These are phyloP conservation scores for Trochalopteron elliotii DNA, from an alignment of 2,113 vertebrate genomes.

Conservation along the genomic window DNA sequence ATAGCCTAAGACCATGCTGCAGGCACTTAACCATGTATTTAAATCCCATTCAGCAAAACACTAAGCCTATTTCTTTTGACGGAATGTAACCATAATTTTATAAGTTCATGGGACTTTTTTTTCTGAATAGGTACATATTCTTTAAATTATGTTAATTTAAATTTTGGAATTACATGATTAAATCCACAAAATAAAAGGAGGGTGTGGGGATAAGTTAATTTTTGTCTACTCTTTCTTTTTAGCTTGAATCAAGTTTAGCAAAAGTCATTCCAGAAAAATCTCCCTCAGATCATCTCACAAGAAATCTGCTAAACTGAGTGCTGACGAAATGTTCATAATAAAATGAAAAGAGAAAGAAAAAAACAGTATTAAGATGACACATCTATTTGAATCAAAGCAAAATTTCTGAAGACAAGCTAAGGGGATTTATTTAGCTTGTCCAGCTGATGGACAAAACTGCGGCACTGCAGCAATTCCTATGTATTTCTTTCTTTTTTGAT, in stretches of 20 bases:
- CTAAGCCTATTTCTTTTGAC: background rate
- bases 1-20: background rate
- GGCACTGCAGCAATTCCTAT: background rate
- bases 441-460: background rate
- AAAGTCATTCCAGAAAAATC: background rate
- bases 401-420: background rate
- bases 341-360: background rate
- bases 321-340: background rate
- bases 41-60: background rate
- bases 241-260: background rate
- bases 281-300: background rate
- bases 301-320: background rate
- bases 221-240: background rate
- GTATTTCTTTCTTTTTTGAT: background rate
- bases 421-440: background rate
- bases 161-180: background rate
- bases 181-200: background rate
- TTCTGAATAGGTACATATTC: background rate
- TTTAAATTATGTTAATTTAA: background rate
- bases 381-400: background rate
- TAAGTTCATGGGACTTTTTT: background rate
- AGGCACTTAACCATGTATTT: background rate
- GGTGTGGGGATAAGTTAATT: rapidly evolving
- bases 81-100: background rate
- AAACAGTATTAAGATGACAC: background rate